Percentiles rank a stretch among this genome's conserved stretches.
Conservation (phyloP, 2,797 vertebrate genomes). For the Pseudotriccus pelzelni region DNA sequence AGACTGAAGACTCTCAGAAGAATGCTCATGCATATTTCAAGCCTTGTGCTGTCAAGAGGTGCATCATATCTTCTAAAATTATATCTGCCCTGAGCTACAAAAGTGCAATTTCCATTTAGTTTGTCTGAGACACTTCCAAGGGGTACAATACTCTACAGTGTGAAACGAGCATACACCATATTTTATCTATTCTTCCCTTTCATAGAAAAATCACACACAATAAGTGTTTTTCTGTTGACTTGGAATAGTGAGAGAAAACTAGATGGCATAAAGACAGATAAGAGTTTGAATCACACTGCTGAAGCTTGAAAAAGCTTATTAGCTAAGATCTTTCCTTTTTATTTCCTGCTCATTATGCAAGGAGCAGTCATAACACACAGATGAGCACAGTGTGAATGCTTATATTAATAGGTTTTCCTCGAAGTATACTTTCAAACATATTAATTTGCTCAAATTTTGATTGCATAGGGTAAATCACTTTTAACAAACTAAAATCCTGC, state of each 20-base stretch:
- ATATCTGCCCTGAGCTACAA: not conserved
- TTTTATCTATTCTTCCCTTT: not conserved
- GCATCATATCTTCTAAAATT: conserved; percentile 1
- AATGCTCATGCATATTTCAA: conserved; percentile 43
- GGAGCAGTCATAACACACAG: not conserved
- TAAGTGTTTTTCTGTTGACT: not conserved
- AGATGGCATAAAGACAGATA: not conserved
- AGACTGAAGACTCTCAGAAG: conserved; percentile 11
- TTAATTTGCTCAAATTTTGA: not conserved
- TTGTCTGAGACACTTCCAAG: not conserved
- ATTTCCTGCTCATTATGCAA: not conserved
- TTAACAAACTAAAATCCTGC: not conserved
- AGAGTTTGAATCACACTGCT: not conserved
- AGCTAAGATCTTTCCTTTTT: not conserved
- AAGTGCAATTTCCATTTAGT: conserved; percentile 17
- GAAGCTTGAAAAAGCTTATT: not conserved
- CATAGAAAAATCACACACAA: not conserved
- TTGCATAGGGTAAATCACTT: not conserved
- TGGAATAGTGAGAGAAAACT: not conserved
- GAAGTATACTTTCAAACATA: not conserved
- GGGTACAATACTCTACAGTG: not conserved
- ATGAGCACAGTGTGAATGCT: not conserved
- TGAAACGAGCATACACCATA: not conserved
- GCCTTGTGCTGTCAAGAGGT: not conserved
- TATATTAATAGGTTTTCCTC: not conserved